Percentiles rank a stretch among this genome's conserved stretches.
Conservation (phyloP, 37 sponge, comb jelly and placozoan species). For the Eunapius fragilis region DNA sequence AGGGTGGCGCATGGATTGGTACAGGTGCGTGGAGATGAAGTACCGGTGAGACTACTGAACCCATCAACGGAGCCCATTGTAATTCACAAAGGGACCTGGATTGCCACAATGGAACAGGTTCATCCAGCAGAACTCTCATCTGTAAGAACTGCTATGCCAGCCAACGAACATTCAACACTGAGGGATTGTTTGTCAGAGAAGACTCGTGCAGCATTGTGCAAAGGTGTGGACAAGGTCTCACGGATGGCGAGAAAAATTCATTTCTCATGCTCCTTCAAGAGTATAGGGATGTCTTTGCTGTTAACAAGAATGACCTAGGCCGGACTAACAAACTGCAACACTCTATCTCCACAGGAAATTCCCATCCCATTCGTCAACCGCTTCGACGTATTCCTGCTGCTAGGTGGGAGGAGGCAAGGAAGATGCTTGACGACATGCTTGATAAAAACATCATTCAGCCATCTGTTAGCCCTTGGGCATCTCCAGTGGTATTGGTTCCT, state of each 20-base stretch:
- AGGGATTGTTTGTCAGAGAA: neutral
- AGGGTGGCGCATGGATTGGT: neutral
- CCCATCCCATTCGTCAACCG: constrained; percentile 5
- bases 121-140: neutral
- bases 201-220: no score
- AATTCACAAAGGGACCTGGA: constrained; percentile 2
- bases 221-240: neutral
- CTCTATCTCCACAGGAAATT: constrained; percentile 7
- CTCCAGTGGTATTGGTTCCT: neutral
- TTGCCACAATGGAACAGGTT: constrained; percentile 22
- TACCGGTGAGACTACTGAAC: constrained; percentile 17
- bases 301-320: neutral
- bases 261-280: constrained; percentile 6
- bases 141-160: neutral
- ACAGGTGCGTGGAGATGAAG: neutral
- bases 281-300: neutral
- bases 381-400: constrained; percentile 3
- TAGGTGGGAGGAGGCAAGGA: constrained; percentile 3
- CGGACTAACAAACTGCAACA: constrained; percentile 6
- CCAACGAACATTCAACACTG: neutral
- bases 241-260: neutral
- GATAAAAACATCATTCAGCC: constrained; percentile 12
- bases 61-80: constrained; percentile 1
- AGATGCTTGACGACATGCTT: constrained; percentile 18
- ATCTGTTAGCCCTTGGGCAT: constrained; percentile 24